Evolutionary conservation across 2,797 vertebrate genomes (phyloP), one percentile per base, ranked within the genome.

Genomic region (Clarias fuscus): DNA sequence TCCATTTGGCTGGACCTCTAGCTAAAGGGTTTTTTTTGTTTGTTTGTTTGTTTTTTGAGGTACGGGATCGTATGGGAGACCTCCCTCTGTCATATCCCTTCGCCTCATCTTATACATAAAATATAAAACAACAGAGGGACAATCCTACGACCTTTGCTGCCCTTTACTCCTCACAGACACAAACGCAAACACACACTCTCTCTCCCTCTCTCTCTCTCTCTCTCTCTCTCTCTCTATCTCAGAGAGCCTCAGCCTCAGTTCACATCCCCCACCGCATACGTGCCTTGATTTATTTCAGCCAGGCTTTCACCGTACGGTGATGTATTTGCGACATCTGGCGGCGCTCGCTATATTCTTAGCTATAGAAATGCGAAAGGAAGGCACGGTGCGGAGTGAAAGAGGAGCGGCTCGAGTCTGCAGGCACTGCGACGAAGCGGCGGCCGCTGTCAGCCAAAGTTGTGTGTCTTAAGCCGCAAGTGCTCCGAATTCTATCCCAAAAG

Each of bases 281-380:
- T 96, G 96, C 95, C 93, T 96, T 95, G 97, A 95, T 94, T 96
- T 93, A 93, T 92, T 97, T 96, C 96, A 96, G 94, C 95, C 94
- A 93, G 91, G 92, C 95, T 93, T 73, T 90, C 92, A 94, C 95
- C 95, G 93, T 97, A 96, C 95, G 95, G 95, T 94, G 96, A 98
- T 97, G 96, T 95, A 97, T 98, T 98, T 99, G 98, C 97, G 98
- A 99, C 98, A 99, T 99, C 98, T 99, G 98, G 96, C 96, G 97
- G 98, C 92, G 92, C 93, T 92, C 87, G 91, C 93, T 94, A 97
- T 95, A 96, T 95, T 95, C 92, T 92, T 93, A 95, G 94, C 94
- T 94, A 95, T 92, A 80, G 86, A 90, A 91, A 92, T 89, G 87
- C 88, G 68, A 89, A 85, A 86, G 81, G 71, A 86, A 53, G 30